Evolutionary conservation across 1,140 invertebrate species (phyloP).

Genomic region (Protaetia brevitarsis): DNA sequence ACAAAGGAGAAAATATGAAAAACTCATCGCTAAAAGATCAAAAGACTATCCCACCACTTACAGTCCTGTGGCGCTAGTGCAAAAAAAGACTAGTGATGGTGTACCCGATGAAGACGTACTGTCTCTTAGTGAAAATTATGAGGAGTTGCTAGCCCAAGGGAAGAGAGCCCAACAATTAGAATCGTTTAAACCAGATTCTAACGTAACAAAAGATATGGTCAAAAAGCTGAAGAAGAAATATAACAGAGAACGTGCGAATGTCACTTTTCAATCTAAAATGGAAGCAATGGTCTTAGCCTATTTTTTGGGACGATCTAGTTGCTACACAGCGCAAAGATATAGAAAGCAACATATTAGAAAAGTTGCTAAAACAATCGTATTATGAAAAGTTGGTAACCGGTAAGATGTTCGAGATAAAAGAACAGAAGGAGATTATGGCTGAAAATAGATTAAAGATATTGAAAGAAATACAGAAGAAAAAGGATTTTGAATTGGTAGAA

Average conservation of each 20-base stretch:
- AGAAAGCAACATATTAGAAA: conserved; percentile 52
- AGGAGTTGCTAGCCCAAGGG: conserved; percentile 32
- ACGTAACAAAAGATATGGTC: conserved; percentile 37
- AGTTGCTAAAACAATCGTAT: conserved; percentile 56
- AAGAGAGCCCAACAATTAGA: conserved; percentile 24
- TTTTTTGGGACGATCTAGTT: conserved; percentile 46
- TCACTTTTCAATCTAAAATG: conserved; percentile 38
- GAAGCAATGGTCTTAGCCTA: conserved; percentile 43
- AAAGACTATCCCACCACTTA: background rate
- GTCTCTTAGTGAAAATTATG: conserved; percentile 26
- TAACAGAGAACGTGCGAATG: conserved; percentile 29
- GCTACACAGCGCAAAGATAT: conserved; percentile 50
- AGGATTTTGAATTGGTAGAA: conserved; percentile 50
- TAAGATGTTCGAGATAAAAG: conserved; percentile 57
- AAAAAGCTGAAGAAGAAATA: conserved; percentile 41
- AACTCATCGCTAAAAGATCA: conserved; percentile 30
- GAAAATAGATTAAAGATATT: conserved; percentile 53
- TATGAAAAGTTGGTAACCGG: conserved; percentile 62
- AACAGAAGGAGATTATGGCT: conserved; percentile 53
- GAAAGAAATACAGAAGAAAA: conserved; percentile 49
- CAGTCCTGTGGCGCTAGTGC: background rate
- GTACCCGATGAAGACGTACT: background rate
- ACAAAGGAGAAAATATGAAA: conserved; percentile 34
- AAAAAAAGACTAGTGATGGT: background rate
- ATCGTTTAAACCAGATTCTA: conserved; percentile 27